Percentiles rank a stretch among this genome's conserved stretches.
These are phyloP conservation scores for Arctopsyche grandis DNA, from an alignment of 1,140 invertebrate species.

Conservation along the genomic window DNA sequence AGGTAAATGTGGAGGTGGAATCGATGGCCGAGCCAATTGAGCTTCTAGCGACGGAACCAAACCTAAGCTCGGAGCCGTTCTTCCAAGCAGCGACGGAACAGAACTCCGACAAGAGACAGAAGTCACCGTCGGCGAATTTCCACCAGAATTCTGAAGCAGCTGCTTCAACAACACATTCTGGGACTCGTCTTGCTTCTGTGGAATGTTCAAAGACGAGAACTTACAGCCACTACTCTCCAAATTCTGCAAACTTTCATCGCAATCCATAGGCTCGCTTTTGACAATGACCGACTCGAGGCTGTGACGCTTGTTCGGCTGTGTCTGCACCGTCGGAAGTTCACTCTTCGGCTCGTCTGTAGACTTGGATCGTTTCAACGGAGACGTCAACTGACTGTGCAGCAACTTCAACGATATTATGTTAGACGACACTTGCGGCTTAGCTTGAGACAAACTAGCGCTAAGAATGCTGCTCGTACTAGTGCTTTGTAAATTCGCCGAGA, in stretches of 20 bases:
- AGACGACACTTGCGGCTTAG: conserved; percentile 57
- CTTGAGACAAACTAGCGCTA: conserved; percentile 58
- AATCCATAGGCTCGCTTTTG: conserved; percentile 66
- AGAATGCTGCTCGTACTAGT: conserved; percentile 19
- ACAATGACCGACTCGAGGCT: conserved; percentile 66
- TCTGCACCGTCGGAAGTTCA: conserved; percentile 63
- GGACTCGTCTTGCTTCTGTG: conserved; percentile 76
- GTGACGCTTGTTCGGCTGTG: conserved; percentile 63
- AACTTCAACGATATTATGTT: conserved; percentile 66
- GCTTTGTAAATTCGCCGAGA: conserved; percentile 41
- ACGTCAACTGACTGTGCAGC: conserved; percentile 68
- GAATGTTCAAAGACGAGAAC: conserved; percentile 54
- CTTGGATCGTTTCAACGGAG: conserved; percentile 66
- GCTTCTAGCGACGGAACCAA: conserved; percentile 78
- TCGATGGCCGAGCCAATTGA: conserved; percentile 76
- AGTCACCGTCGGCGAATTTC: conserved; percentile 64
- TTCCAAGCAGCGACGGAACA: conserved; percentile 62
- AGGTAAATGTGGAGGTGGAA: conserved; percentile 68
- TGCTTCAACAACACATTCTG: conserved; percentile 92
- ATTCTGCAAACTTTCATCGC: conserved; percentile 57
- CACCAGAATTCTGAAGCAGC: conserved; percentile 84
- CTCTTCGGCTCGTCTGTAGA: conserved; percentile 67
- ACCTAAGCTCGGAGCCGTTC: conserved; percentile 71
- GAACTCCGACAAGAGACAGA: conserved; percentile 59
- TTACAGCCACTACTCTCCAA: conserved; percentile 56